Conservation (phyloP, 2,113 vertebrate genomes). For the Pyxicephalus adspersus region DNA sequence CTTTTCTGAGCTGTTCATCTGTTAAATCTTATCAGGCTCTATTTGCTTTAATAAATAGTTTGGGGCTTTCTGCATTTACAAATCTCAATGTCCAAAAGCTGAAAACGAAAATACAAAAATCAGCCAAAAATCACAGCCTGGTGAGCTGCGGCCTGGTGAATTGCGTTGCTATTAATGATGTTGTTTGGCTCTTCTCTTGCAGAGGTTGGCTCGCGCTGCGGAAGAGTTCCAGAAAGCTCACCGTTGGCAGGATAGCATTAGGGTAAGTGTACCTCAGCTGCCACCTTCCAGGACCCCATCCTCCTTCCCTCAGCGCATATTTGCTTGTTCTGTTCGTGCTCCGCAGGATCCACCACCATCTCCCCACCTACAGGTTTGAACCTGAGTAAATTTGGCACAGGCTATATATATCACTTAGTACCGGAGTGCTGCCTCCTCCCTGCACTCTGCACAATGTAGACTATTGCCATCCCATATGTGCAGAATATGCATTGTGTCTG, state of each 20-base stretch:
- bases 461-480: neutral
- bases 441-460: neutral
- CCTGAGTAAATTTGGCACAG: neutral
- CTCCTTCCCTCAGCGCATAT: neutral
- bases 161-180: neutral
- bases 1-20: too few relatives aligned
- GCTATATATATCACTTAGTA: neutral
- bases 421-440: neutral
- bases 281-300: neutral
- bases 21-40: too few relatives aligned
- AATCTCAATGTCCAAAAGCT: too few relatives aligned
- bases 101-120: too few relatives aligned
- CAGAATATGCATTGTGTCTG: neutral
- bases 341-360: neutral
- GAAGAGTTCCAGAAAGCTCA: constrained; percentile 93
- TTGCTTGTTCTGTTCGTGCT: neutral
- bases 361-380: neutral
- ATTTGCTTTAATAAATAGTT: too few relatives aligned
- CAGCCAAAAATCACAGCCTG: too few relatives aligned
- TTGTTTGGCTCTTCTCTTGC: constrained; percentile 56
- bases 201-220: constrained; percentile 89
- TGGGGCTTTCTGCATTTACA: too few relatives aligned
- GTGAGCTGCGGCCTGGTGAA: neutral
- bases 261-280: constrained; percentile 75
- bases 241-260: constrained; percentile 92